A percentile compares a stretch with the other conserved stretches of the same genome.
These are phyloP conservation scores for Luscinia megarhynchos DNA, from an alignment of 2,797 vertebrate genomes.

Conservation along the genomic window DNA sequence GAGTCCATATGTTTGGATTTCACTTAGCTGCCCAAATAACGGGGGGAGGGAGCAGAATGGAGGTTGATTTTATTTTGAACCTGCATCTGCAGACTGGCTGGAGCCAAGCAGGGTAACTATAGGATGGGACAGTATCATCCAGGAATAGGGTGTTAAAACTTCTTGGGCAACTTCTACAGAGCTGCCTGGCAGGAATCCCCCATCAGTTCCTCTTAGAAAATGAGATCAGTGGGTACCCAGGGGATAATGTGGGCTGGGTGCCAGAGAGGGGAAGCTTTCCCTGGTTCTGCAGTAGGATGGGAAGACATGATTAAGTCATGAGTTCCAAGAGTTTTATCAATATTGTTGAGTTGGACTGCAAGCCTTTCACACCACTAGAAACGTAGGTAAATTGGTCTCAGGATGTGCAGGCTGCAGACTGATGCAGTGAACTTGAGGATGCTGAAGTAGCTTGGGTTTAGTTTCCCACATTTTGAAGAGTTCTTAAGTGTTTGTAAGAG, in stretches of 20 bases:
- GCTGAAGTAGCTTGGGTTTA: neutral
- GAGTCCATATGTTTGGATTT: constrained; percentile 46
- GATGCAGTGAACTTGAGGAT: neutral
- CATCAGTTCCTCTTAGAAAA: neutral
- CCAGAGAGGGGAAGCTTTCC: neutral
- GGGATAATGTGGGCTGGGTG: neutral
- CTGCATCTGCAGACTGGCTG: constrained; percentile 41
- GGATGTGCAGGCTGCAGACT: neutral
- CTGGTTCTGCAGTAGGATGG: neutral
- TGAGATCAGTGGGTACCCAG: neutral
- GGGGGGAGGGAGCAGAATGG: neutral
- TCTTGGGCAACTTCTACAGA: constrained; percentile 42
- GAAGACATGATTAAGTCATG: neutral
- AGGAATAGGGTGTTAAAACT: constrained; percentile 50
- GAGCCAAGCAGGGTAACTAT: constrained; percentile 47
- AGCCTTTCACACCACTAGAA: neutral
- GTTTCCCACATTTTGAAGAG: neutral
- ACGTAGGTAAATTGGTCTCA: neutral
- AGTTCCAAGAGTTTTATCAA: neutral
- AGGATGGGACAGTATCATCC: constrained; percentile 18
- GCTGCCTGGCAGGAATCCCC: constrained; percentile 35
- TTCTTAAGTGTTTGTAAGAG: neutral
- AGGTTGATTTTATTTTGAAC: constrained; percentile 26
- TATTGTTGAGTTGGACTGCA: neutral
- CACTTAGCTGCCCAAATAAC: constrained; percentile 9